Conservation (phyloP, 1,140 invertebrate genomes). For the Macrostomum lignano region DNA sequence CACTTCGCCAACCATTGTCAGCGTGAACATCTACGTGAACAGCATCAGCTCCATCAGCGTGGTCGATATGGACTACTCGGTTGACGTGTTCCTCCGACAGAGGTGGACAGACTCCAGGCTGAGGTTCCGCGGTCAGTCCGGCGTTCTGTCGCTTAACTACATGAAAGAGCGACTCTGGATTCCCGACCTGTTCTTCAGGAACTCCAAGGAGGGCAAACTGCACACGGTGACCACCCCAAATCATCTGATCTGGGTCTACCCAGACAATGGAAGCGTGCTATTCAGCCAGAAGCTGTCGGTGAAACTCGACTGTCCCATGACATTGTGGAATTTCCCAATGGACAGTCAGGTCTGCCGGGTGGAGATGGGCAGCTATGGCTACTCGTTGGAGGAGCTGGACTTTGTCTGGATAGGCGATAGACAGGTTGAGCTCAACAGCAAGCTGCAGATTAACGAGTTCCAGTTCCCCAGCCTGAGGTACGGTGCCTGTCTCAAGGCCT, state of each 20-base stretch:
- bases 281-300: not conserved
- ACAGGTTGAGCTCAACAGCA: not conserved
- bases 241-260: not conserved
- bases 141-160: not conserved
- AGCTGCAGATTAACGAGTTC: constrained; percentile 3
- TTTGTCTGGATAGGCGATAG: not conserved
- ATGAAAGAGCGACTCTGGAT: not conserved
- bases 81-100: constrained; percentile 1
- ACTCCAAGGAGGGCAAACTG: constrained; percentile 2
- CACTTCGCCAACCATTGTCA: constrained; percentile 1
- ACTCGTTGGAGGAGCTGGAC: not conserved
- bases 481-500: constrained; percentile 1
- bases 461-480: not conserved
- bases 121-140: not conserved
- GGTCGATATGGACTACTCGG: constrained; percentile 2
- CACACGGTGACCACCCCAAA: constrained; percentile 7
- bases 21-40: not conserved
- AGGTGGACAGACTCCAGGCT: not conserved
- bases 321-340: constrained; percentile 4
- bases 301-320: constrained; percentile 1
- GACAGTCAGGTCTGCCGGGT: constrained; percentile 1
- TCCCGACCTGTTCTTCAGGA: not conserved
- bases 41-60: constrained; percentile 3
- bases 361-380: constrained; percentile 1
- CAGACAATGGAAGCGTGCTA: constrained; percentile 1